phyloP scores from a whole-genome alignment of 2,888 invertebrate genomes.

The Tachina fera region DNA sequence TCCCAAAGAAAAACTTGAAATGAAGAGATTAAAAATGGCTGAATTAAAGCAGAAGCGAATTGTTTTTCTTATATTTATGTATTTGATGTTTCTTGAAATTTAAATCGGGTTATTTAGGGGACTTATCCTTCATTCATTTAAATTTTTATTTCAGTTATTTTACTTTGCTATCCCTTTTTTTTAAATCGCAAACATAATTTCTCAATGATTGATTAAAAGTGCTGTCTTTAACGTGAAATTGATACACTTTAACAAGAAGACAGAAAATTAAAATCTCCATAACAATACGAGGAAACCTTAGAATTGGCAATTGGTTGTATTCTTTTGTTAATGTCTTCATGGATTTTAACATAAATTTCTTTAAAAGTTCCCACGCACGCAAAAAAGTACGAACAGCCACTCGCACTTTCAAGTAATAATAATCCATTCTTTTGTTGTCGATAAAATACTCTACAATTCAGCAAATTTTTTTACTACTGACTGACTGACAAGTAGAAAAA shows the following conservation, averaged over 20 bases:
- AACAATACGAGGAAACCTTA: constrained; percentile 57
- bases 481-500: constrained; percentile 56
- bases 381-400: constrained; percentile 18
- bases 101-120: not conserved
- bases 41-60: no score
- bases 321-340: constrained; percentile 27
- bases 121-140: no score
- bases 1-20: no score
- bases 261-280: constrained; percentile 48
- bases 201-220: constrained; percentile 48
- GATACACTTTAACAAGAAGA: constrained; percentile 55
- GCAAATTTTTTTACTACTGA: constrained; percentile 20
- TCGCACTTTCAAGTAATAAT: constrained; percentile 56
- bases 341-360: constrained; percentile 48
- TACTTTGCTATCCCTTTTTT: not conserved
- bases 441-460: constrained; percentile 14
- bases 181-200: not conserved
- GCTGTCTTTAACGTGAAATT: constrained; percentile 37
- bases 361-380: constrained; percentile 68
- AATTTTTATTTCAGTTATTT: not conserved
- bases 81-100: not conserved
- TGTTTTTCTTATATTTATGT: no score
- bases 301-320: constrained; percentile 64
- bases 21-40: no score
- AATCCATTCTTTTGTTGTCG: constrained; percentile 42